These are phyloP conservation scores for Eupeodes luniger DNA, from an alignment of 2,888 invertebrate species.

Conservation along the genomic window DNA sequence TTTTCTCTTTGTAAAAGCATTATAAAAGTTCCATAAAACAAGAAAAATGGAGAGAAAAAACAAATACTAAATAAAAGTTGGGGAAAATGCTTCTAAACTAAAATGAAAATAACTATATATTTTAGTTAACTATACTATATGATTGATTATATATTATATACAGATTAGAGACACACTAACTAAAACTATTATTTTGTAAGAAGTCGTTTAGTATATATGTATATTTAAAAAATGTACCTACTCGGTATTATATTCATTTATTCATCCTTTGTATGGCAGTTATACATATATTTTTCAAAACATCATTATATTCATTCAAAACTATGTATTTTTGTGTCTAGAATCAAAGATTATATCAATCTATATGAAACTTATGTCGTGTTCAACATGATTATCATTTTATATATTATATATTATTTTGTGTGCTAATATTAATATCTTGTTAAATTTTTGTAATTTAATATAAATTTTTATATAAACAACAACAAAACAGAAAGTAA, in stretches of 20 bases:
- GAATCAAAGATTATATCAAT: conserved; percentile 22
- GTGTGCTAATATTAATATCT: conserved; percentile 49
- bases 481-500: neutral
- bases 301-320: neutral
- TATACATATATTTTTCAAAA: too few species aligned
- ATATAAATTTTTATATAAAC: conserved; percentile 46
- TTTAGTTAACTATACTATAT: conserved; percentile 65
- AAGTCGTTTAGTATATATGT: conserved; percentile 27
- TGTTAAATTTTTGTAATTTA: conserved; percentile 44
- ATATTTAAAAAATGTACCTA: neutral
- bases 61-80: conserved; percentile 15
- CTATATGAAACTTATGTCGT: conserved; percentile 16
- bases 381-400: conserved; percentile 35
- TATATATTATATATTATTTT: conserved; percentile 32
- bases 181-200: conserved; percentile 66
- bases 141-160: conserved; percentile 35
- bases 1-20: conserved; percentile 91
- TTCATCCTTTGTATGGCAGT: conserved; percentile 51
- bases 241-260: conserved; percentile 31
- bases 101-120: conserved; percentile 44
- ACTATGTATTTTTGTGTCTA: conserved; percentile 33
- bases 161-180: conserved; percentile 48
- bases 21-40: neutral
- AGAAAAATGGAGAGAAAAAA: conserved; percentile 54
- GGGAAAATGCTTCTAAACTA: conserved; percentile 21